Evolutionary conservation across 2,113 vertebrate genomes (phyloP).

Genomic region (Ammospiza nelsoni): DNA sequence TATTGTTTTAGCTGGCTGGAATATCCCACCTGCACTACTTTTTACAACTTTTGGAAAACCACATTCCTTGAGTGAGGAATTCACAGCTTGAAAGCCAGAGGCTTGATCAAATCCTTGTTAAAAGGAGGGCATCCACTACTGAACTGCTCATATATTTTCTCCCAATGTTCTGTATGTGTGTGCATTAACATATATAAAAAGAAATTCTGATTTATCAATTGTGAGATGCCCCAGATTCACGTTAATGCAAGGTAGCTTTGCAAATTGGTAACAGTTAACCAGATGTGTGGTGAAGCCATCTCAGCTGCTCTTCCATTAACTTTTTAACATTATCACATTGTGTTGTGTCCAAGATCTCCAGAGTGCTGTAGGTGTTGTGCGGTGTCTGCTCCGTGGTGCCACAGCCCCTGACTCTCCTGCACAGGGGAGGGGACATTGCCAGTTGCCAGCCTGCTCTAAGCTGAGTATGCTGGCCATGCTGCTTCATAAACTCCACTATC

Average conservation of each 20-base stretch:
- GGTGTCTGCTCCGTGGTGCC: not conserved
- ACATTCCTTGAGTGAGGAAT: not conserved
- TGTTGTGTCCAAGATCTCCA: not conserved
- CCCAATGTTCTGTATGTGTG: not conserved
- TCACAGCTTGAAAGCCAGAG: not conserved
- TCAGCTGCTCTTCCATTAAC: not conserved
- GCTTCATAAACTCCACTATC: not conserved
- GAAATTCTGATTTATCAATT: not conserved
- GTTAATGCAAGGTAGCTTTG: not conserved
- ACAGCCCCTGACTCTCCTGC: rapidly evolving
- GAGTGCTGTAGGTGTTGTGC: too few species aligned
- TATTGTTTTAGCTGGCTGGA: not conserved
- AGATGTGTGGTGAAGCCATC: not conserved
- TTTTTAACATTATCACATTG: not conserved
- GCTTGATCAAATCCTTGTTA: not conserved
- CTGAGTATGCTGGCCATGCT: not conserved
- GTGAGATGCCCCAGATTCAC: not conserved
- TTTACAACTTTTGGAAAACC: not conserved
- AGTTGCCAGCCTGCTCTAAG: not conserved
- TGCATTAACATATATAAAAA: not conserved
- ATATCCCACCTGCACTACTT: not conserved
- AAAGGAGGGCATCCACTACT: not conserved
- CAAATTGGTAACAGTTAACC: not conserved
- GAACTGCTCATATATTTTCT: not conserved
- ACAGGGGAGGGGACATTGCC: not conserved